These are phyloP conservation scores for Mesochorus sp. DNA, from an alignment of 2,888 invertebrate genomes.

Conservation along the genomic window DNA sequence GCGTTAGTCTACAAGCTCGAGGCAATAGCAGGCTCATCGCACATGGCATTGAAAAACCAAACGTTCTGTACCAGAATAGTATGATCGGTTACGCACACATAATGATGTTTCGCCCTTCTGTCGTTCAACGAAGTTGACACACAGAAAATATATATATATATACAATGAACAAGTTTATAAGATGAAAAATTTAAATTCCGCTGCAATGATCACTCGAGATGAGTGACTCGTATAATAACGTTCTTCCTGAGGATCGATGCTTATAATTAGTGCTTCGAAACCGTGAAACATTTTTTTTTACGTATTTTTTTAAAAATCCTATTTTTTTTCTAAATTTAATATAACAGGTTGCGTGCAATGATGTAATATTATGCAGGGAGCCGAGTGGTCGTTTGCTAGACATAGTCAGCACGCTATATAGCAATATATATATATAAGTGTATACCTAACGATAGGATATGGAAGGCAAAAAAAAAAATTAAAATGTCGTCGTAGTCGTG, in stretches of 20 bases:
- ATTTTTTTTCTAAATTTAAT: constrained; percentile 20
- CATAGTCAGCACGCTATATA: background rate
- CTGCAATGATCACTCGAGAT: constrained; percentile 11
- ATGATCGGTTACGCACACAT: too few species aligned
- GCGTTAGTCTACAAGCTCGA: too few species aligned
- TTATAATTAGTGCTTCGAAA: constrained; percentile 36
- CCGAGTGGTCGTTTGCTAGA: constrained; percentile 16
- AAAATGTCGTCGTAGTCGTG: constrained; percentile 51
- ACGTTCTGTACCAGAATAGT: too few species aligned
- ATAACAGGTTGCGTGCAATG: constrained; percentile 35
- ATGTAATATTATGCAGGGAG: constrained; percentile 40
- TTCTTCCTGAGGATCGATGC: constrained; percentile 45
- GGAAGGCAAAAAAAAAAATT: background rate
- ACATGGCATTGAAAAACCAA: background rate
- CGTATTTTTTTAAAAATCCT: background rate
- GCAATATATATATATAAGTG: background rate
- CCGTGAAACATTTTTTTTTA: constrained; percentile 5
- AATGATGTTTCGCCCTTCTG: background rate
- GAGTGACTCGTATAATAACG: constrained; percentile 44
- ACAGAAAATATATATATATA: background rate
- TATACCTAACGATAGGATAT: background rate
- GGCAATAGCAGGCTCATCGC: too few species aligned
- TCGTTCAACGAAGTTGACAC: background rate
- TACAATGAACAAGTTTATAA: background rate
- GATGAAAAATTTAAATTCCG: constrained; percentile 8